phyloP scores from a whole-genome alignment of 1,140 invertebrate genomes.

The Eurytemora carolleeae region DNA sequence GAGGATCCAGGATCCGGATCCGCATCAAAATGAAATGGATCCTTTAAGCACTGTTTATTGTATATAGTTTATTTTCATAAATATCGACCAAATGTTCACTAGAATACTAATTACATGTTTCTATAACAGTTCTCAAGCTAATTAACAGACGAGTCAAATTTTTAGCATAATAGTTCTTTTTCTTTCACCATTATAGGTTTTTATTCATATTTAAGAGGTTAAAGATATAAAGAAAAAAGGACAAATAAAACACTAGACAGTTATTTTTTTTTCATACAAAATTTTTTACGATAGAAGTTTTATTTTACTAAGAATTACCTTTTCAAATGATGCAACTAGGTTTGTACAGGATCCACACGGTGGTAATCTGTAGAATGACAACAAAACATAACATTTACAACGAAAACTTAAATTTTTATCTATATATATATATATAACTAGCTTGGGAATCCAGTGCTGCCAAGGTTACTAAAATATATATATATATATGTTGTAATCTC shows the following conservation, averaged over 20 bases:
- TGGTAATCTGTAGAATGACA: constrained; percentile 36
- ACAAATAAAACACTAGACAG: no score
- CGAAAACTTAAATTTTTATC: background rate
- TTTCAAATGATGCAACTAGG: constrained; percentile 56
- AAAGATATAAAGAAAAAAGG: no score
- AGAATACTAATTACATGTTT: no score
- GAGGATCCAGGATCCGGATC: no score
- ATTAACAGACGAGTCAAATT: background rate
- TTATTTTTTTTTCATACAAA: no score
- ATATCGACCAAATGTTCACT: no score
- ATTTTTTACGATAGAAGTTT: background rate
- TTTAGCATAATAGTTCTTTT: background rate
- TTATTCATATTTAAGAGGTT: no score
- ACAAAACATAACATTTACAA: no score
- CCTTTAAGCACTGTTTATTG: no score
- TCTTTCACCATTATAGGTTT: background rate
- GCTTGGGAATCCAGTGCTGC: background rate
- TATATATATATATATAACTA: background rate
- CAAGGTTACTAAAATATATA: background rate
- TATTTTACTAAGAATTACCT: constrained; percentile 28
- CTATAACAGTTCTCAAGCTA: background rate
- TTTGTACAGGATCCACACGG: constrained; percentile 58
- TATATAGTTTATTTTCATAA: no score
- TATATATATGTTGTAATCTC: background rate
- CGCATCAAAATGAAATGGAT: no score